Evolutionary conservation across 2,888 invertebrate genomes (phyloP).

Genomic region (Idaea aversata): DNA sequence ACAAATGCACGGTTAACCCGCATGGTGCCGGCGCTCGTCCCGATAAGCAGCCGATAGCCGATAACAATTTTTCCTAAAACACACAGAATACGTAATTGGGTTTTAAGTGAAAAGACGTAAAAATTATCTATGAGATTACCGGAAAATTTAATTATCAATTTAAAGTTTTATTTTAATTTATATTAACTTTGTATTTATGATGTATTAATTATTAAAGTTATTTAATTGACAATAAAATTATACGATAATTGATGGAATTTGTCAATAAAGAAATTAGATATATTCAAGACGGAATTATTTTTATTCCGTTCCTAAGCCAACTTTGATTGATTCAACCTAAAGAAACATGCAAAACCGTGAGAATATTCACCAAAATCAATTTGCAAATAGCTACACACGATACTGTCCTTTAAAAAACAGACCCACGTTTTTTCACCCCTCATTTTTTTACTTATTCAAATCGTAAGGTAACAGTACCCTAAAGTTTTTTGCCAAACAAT

Average conservation of each 20-base stretch:
- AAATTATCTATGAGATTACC: not conserved
- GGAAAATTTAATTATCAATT: not conserved
- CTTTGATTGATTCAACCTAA: not conserved
- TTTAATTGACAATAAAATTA: too few species aligned
- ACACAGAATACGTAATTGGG: not conserved
- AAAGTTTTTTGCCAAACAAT: constrained; percentile 73
- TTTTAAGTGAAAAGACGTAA: not conserved
- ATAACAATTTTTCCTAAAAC: constrained; percentile 11
- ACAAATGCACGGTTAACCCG: constrained; percentile 33
- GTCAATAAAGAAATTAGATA: not conserved
- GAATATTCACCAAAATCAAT: constrained; percentile 68
- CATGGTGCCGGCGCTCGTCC: constrained; percentile 21
- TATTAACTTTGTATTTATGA: too few species aligned
- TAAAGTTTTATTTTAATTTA: too few species aligned
- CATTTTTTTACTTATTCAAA: constrained; percentile 71
- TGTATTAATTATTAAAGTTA: too few species aligned
- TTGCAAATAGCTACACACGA: constrained; percentile 64
- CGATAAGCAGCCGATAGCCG: constrained; percentile 16
- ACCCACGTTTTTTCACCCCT: constrained; percentile 69
- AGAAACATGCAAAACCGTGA: constrained; percentile 49
- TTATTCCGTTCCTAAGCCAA: not conserved
- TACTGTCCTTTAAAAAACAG: constrained; percentile 69
- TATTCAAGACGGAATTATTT: not conserved
- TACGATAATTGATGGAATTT: too few species aligned
- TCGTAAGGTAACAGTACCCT: constrained; percentile 64